A percentile compares a stretch with the other conserved stretches of the same genome.
phyloP scores from a whole-genome alignment of 2,888 invertebrate genomes.

The Sinhomidia bicolor region DNA sequence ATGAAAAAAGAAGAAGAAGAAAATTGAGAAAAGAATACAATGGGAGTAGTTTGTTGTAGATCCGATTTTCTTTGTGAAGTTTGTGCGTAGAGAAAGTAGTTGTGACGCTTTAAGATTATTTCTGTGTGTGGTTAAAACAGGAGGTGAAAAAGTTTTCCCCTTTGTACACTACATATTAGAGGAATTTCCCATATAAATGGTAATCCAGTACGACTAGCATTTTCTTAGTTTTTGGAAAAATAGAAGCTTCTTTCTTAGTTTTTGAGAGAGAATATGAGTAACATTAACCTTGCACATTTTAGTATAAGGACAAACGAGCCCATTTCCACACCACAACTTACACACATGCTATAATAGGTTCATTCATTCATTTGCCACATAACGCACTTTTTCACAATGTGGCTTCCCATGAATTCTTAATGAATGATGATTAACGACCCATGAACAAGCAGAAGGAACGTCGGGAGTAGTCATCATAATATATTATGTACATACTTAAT shows the following conservation, averaged over 20 bases:
- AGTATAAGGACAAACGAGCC: not conserved
- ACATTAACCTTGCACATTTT: not conserved
- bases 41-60: not conserved
- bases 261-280: not conserved
- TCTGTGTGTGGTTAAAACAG: not conserved
- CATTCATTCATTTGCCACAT: slow-evolving; percentile 40
- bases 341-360: slow-evolving; percentile 31
- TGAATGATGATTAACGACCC: slow-evolving; percentile 65
- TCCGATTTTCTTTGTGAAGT: not conserved
- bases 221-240: not conserved
- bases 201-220: not conserved
- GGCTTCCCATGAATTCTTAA: slow-evolving; percentile 62
- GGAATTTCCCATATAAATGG: not conserved
- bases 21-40: not conserved
- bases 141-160: slow-evolving; percentile 15
- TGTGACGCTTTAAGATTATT: not conserved
- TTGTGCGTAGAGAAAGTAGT: not conserved
- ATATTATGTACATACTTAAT: not conserved
- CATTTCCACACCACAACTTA: slow-evolving; percentile 11
- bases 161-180: not conserved
- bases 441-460: slow-evolving; percentile 39
- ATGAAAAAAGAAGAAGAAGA: not conserved
- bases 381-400: slow-evolving; percentile 56
- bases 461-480: not conserved
- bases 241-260: not conserved